These are phyloP conservation scores for Pachliopta kotzebuea DNA, from an alignment of 2,888 invertebrate genomes.

Conservation along the genomic window DNA sequence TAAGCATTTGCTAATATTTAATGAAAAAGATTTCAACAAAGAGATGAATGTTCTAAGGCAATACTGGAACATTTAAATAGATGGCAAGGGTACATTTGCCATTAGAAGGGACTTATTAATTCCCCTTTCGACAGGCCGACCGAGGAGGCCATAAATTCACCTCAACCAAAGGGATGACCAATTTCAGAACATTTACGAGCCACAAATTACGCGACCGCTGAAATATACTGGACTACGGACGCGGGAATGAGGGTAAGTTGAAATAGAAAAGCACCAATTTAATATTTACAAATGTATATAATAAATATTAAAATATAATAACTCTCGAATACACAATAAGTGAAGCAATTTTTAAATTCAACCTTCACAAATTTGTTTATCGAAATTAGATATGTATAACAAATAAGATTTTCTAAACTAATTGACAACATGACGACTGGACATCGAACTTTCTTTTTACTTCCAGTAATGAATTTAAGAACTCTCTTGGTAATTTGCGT, in stretches of 20 bases:
- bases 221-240: constrained; percentile 74
- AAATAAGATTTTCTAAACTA: not conserved
- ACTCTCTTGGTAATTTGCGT: too few species aligned
- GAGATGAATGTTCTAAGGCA: constrained; percentile 58
- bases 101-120: constrained; percentile 80
- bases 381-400: not conserved
- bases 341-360: not conserved
- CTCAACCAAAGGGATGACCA: constrained; percentile 81
- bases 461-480: too few species aligned
- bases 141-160: constrained; percentile 79
- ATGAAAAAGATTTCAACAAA: constrained; percentile 63
- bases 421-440: too few species aligned
- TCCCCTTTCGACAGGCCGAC: constrained; percentile 80
- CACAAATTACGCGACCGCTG: constrained; percentile 80
- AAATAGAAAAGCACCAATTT: constrained; percentile 75
- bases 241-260: constrained; percentile 58
- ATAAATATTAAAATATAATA: not conserved
- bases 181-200: constrained; percentile 81
- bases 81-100: constrained; percentile 79
- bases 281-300: constrained; percentile 47
- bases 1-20: not conserved
- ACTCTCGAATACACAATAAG: not conserved
- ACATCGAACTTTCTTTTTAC: too few species aligned
- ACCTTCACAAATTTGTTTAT: not conserved
- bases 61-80: constrained; percentile 79